These are phyloP conservation scores for Euwallacea fornicatus DNA, from an alignment of 1,140 invertebrate species.

Conservation along the genomic window DNA sequence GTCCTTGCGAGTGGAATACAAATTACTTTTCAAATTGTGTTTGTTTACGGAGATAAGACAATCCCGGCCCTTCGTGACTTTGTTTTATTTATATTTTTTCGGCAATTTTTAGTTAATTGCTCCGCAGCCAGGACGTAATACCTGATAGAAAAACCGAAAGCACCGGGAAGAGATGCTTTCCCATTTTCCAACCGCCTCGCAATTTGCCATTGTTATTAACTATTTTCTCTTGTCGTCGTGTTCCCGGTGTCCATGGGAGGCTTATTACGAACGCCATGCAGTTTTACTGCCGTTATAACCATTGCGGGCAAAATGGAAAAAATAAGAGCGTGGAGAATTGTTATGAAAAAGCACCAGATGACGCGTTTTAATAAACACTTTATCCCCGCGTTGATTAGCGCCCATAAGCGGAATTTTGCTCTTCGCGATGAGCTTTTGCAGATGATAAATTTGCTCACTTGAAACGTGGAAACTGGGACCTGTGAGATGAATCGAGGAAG, in stretches of 20 bases:
- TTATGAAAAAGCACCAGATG: slow-evolving; percentile 9
- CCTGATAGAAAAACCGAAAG: too few relatives aligned
- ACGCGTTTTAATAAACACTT: slow-evolving; percentile 14
- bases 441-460: too few relatives aligned
- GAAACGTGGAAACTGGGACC: too few relatives aligned
- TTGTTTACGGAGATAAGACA: slow-evolving; percentile 26
- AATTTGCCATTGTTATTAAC: slow-evolving; percentile 16
- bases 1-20: slow-evolving; percentile 16
- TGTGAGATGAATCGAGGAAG: too few relatives aligned
- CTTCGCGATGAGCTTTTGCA: too few relatives aligned
- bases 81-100: too few relatives aligned
- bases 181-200: slow-evolving; percentile 8
- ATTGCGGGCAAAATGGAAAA: slow-evolving; percentile 12
- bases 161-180: neutral
- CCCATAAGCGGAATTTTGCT: neutral
- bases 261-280: slow-evolving; percentile 15
- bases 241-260: slow-evolving; percentile 15
- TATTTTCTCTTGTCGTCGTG: slow-evolving; percentile 19
- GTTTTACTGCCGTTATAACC: slow-evolving; percentile 9
- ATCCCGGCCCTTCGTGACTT: slow-evolving; percentile 2
- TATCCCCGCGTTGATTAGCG: neutral
- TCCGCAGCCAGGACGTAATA: too few relatives aligned
- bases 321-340: neutral
- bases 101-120: too few relatives aligned
- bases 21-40: slow-evolving; percentile 30